Evolutionary conservation across 2,113 vertebrate genomes (phyloP).

Genomic region (Eulemur rufifrons): DNA sequence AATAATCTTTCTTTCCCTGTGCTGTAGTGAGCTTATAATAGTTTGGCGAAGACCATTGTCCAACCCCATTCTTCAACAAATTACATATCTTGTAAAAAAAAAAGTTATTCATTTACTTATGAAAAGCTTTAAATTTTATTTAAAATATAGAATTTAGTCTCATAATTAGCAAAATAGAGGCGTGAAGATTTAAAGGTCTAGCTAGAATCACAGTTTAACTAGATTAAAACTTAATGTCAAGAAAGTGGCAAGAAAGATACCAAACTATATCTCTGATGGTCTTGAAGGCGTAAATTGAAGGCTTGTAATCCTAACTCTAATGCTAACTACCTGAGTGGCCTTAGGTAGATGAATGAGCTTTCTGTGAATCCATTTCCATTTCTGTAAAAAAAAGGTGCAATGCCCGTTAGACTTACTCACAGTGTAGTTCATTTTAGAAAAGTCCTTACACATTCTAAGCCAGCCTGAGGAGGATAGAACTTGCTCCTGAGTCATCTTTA

Average conservation of each 20-base stretch:
- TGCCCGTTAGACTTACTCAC: background rate
- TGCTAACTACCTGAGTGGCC: background rate
- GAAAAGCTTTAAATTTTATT: constrained; percentile 11
- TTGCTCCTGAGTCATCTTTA: background rate
- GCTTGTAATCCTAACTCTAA: background rate
- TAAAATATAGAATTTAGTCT: constrained; percentile 31
- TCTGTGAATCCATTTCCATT: constrained; percentile 13
- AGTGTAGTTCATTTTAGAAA: background rate
- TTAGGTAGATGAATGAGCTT: background rate
- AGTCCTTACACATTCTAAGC: background rate
- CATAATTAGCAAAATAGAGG: background rate
- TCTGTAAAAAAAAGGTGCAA: background rate
- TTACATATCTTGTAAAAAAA: background rate
- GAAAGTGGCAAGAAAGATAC: background rate
- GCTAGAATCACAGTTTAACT: background rate
- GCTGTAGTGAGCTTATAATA: background rate
- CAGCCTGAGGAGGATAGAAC: background rate
- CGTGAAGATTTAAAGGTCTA: background rate
- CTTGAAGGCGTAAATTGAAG: background rate
- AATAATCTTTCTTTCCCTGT: background rate
- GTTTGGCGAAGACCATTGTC: background rate
- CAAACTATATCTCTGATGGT: background rate
- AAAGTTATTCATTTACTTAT: background rate
- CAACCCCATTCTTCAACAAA: background rate
- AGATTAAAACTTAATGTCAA: background rate